These are phyloP conservation scores for Huso huso DNA, from an alignment of 2,797 vertebrate genomes.

Conservation along the genomic window DNA sequence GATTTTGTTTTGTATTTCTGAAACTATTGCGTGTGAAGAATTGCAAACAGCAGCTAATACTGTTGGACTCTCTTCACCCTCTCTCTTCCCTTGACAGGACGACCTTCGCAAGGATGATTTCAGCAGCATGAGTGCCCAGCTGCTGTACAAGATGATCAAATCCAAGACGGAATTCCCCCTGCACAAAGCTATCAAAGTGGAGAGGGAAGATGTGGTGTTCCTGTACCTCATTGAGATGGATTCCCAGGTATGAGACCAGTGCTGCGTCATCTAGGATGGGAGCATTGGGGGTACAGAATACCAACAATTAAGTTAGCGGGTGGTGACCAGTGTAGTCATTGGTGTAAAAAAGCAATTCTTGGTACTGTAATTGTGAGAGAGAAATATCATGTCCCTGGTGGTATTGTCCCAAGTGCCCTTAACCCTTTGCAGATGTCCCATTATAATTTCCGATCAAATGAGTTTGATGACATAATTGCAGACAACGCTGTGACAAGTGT, in stretches of 20 bases:
- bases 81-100: slow-evolving; percentile 56
- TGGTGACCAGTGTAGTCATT: no score
- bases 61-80: background rate
- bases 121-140: slow-evolving; percentile 91
- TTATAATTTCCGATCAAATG: no score
- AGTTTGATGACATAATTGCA: no score
- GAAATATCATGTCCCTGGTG: no score
- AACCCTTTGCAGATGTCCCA: no score
- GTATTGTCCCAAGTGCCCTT: no score
- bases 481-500: no score
- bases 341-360: no score
- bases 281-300: no score
- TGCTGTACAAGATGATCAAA: slow-evolving; percentile 97
- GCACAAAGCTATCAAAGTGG: slow-evolving; percentile 95
- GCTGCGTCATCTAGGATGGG: background rate
- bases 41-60: background rate
- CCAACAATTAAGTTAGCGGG: no score
- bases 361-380: no score
- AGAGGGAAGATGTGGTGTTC: slow-evolving; percentile 86
- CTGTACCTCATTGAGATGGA: slow-evolving; percentile 97
- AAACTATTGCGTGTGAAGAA: background rate
- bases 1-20: no score
- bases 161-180: slow-evolving; percentile 94
- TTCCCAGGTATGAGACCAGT: slow-evolving; percentile 67
- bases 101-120: slow-evolving; percentile 95